Base-by-base conservation (phyloP, 2,797 vertebrate species). In the Novumbra hubbsi region DNA sequence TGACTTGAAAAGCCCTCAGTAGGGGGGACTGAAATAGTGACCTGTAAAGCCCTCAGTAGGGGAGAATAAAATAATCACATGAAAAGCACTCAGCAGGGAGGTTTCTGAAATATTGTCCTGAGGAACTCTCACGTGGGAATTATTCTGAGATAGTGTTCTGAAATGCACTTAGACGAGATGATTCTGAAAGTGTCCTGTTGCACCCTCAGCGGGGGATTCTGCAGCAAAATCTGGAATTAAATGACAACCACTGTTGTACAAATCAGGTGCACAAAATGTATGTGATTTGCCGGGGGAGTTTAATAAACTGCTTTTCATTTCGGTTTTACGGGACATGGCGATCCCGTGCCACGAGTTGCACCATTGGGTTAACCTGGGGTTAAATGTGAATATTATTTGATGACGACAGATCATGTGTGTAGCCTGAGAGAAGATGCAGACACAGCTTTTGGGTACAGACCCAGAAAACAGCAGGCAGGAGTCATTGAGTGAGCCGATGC, bases 361-460 rank as follows among this genome's bases (percentile, higher is more conserved):
- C n/a, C n/a, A n/a, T n/a, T n/a, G n/a, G n/a, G n/a, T n/a, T 7
- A 57, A 8, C 34, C 19, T 17, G 16, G 65, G 30, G 17, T 70
- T 27, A n/a, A 75, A 68, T 60, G 28, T 17, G 73, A 55, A 50
- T 17, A 70, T 52, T n/a, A 16, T 49, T 65, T 60, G n/a, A 68
- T 65, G 74, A 76, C 24, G 60, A 41, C 2, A 14, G 67, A 66
- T 70, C 48, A 52, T 74, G 63, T 28, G 69, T 70, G 52, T 27
- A 38, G 32, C 4, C 45, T 50, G 3, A 3, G 65, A 72, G 19
- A 69, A 49, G 65, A 21, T 19, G 19, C 34, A 68, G 57, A 64
- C 15, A 21, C 9, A 16, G 16, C 4, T 7, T n/a, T 27, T 50
- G 70, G 19, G 67, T 57, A 21, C 19, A 57, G 7, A 14, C 41